Percentiles rank a stretch among this genome's conserved stretches.
These are phyloP conservation scores for Sesamia nonagrioides DNA, from an alignment of 1,140 invertebrate species.

Conservation along the genomic window DNA sequence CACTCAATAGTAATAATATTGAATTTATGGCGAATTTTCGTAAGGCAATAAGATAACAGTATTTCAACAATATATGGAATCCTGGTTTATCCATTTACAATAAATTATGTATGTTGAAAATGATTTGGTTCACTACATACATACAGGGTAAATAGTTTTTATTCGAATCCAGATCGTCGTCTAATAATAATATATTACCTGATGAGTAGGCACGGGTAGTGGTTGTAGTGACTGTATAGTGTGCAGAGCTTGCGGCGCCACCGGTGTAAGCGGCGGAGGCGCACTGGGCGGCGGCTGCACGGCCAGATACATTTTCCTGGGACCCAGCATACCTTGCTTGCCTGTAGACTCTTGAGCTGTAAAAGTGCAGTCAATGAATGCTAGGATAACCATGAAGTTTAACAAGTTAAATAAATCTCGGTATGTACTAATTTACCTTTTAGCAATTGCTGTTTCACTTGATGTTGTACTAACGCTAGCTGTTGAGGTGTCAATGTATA, in stretches of 20 bases:
- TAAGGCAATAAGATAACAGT: conserved; percentile 12
- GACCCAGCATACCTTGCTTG: conserved; percentile 93
- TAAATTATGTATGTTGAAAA: conserved; percentile 15
- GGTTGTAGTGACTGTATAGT: conserved; percentile 59
- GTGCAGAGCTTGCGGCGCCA: conserved; percentile 86
- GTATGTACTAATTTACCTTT: conserved; percentile 89
- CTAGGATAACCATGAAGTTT: conserved; percentile 30
- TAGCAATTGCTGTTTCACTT: conserved; percentile 95
- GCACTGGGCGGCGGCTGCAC: conserved; percentile 90
- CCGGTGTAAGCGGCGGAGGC: conserved; percentile 77
- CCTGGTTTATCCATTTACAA: conserved; percentile 16
- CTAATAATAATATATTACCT: conserved; percentile 85
- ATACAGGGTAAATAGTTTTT: conserved; percentile 11
- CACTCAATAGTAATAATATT: background rate
- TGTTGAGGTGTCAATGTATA: conserved; percentile 94
- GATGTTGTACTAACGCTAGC: conserved; percentile 93
- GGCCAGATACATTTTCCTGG: conserved; percentile 94
- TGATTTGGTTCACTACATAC: conserved; percentile 13
- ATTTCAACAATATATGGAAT: background rate
- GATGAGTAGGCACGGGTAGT: conserved; percentile 68
- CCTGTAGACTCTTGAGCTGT: conserved; percentile 93
- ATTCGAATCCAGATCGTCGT: conserved; percentile 4
- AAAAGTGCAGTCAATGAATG: conserved; percentile 47
- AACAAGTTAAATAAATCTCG: background rate
- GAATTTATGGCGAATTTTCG: background rate